Conservation (phyloP, 2,113 vertebrate genomes). For the Gracilinanus agilis region DNA sequence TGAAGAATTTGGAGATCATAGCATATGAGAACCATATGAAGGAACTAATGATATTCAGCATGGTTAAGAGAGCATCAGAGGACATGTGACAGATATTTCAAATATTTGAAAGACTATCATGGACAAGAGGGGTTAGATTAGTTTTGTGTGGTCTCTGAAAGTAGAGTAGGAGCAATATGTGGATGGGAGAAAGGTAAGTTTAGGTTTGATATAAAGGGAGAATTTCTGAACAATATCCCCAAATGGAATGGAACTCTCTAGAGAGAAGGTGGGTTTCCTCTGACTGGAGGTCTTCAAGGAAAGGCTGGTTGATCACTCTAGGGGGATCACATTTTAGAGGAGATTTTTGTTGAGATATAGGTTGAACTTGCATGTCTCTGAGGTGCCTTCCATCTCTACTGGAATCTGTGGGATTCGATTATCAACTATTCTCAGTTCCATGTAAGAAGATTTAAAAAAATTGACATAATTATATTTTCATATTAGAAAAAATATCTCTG, state of each 20-base stretch:
- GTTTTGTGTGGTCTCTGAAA: not conserved
- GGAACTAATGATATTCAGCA: not conserved
- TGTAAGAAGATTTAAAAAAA: not conserved
- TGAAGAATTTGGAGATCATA: not conserved
- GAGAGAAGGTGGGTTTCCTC: not conserved
- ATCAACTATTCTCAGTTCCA: not conserved
- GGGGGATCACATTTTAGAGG: not conserved
- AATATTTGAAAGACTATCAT: not conserved
- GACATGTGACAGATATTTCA: not conserved
- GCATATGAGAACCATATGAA: not conserved
- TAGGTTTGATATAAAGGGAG: not conserved
- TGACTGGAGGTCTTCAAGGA: not conserved
- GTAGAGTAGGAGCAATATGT: not conserved
- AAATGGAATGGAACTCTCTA: too few relatives aligned
- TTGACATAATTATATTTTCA: not conserved
- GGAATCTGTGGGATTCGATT: not conserved
- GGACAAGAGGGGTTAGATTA: not conserved
- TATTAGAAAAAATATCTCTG: not conserved
- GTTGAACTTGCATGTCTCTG: not conserved
- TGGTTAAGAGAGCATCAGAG: not conserved
- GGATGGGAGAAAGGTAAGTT: not conserved
- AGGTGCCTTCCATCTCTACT: not conserved
- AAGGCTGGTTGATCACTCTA: not conserved
- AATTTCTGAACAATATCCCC: not conserved
- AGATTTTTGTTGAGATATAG: not conserved